Evolutionary conservation across 2,797 vertebrate species (phyloP), one percentile per base, ranked within the genome.

Genomic region (Cryptoblepharus egeriae): DNA sequence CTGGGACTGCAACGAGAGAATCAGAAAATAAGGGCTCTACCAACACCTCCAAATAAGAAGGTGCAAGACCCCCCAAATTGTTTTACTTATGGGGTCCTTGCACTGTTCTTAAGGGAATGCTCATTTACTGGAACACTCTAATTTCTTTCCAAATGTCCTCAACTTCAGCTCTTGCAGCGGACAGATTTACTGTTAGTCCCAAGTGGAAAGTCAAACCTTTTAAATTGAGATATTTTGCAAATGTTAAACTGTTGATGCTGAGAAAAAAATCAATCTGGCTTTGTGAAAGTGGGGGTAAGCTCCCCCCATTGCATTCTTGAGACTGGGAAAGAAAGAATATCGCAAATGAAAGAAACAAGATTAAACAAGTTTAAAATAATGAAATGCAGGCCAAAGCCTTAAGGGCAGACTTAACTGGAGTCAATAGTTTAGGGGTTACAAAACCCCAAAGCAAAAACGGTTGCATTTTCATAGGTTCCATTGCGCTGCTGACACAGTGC

Each of bases 191-290:
- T 69, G 70, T 69, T 37, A 73, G 88, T 88, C 88, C 84, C 85
- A 74, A 82, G 88, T 90, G 90, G 87, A 82, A 91, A 90, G 83
- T 81, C 88, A 90, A 90, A 73, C 81, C 74, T 86, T 85, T 87
- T 79, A 89, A 88, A 88, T 82, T 35, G 87, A 91, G 82, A 79
- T 89, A 92, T 80, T 91, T 90, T 86, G 83, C 82, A 80, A 86
- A 83, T 82, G 87, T 61, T 75, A 86, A n/a, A 84, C 85, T 67
- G 75, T 77, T 83, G 86, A 80, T 78, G 75, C 71, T 49, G 61
- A 91, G 87, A 90, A 81, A 90, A n/a, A 84, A 89, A 91, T 82
- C 90, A 89, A 69, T 87, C 88, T 79, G 83, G 65, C 78, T 89
- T 87, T 88, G 87, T 2, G 0, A 75, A 78, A 82, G 39, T 42